phyloP scores from a whole-genome alignment of 2,113 vertebrate species.

The Siniperca chuatsi region DNA sequence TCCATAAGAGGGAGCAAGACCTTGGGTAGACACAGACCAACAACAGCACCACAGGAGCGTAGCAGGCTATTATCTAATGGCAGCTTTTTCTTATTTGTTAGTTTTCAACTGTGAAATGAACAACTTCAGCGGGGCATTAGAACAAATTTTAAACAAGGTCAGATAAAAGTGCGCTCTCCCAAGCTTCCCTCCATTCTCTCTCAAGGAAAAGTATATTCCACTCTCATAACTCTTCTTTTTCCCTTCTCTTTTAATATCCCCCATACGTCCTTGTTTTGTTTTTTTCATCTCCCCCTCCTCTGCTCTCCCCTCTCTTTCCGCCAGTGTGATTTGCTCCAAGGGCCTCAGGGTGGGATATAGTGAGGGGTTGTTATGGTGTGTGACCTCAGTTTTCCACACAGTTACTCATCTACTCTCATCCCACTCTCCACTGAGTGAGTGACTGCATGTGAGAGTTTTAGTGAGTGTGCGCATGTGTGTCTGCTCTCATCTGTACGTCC shows the following conservation, averaged over 20 bases:
- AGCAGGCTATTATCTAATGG: constrained; percentile 29
- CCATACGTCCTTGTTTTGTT: constrained; percentile 48
- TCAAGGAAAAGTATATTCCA: constrained; percentile 47
- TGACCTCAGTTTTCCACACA: constrained; percentile 75
- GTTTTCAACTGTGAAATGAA: constrained; percentile 66
- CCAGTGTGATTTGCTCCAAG: constrained; percentile 68
- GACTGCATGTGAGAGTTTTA: constrained; percentile 26
- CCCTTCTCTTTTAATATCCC: constrained; percentile 54
- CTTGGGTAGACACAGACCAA: constrained; percentile 52
- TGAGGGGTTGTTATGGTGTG: constrained; percentile 71
- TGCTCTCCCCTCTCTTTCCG: constrained; percentile 44
- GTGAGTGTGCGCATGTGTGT: constrained; percentile 18
- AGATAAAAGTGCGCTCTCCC: constrained; percentile 53
- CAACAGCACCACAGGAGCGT: constrained; percentile 21
- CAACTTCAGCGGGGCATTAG: constrained; percentile 44
- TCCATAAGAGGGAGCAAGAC: constrained; percentile 48
- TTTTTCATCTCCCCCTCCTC: constrained; percentile 19
- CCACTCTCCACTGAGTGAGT: constrained; percentile 47
- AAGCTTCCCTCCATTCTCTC: constrained; percentile 28
- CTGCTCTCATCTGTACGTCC: constrained; percentile 60
- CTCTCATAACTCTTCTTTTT: constrained; percentile 38
- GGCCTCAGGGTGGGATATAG: constrained; percentile 69
- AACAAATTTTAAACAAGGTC: constrained; percentile 65
- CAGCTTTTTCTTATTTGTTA: constrained; percentile 59
- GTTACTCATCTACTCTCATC: constrained; percentile 69